Base-by-base conservation (phyloP, 1,140 invertebrate genomes). In the Cataglyphis hispanica region DNA sequence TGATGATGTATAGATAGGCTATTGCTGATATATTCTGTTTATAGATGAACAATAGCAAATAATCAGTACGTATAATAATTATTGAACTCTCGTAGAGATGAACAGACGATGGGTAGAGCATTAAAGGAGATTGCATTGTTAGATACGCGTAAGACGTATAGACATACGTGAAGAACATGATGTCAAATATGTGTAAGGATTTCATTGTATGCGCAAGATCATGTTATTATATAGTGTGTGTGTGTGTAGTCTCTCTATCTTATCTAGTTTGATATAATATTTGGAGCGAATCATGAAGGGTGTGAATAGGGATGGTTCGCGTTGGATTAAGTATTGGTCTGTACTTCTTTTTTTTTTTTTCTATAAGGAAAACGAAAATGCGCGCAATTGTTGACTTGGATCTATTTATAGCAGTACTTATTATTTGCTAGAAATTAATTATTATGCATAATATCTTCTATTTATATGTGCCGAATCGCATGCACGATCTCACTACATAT, bases 11-110 rank as follows among this genome's bases (percentile, higher is more conserved):
- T 61, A 74, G 85, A 89, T 78, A 74, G 88, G 87, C 87, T 84
- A 84, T 84, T 64, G 77, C 77, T 87, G 87, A 88, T 89, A 88
- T 84, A 78, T 78, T 91, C 83, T 80, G 84, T 91, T 91, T 88
- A 91, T 86, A 89, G 86, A 78, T 86, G 91, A 87, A 91, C 90
- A 91, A 90, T 91, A 85, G 78, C 80, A 89, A 90, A 90, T 91
- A 91, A 91, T 91, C 86, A 86, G 81, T 74, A 43, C 66, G 88
- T 83, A 85, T 91, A 91, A 91, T 91, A 80, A 84, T 70, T 56
- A 27, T 27, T 34, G 74, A 64, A 77, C 64, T 81, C 76, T 53
- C 43, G 61, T 50, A n/a, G 34, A 37, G 88, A 58, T 66, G 83
- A 81, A 86, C 89, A 76, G 77, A n/a, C 56, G 61, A 81, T 37